Conservation (phyloP, 2,888 invertebrate genomes). For the Dione vanillae region DNA sequence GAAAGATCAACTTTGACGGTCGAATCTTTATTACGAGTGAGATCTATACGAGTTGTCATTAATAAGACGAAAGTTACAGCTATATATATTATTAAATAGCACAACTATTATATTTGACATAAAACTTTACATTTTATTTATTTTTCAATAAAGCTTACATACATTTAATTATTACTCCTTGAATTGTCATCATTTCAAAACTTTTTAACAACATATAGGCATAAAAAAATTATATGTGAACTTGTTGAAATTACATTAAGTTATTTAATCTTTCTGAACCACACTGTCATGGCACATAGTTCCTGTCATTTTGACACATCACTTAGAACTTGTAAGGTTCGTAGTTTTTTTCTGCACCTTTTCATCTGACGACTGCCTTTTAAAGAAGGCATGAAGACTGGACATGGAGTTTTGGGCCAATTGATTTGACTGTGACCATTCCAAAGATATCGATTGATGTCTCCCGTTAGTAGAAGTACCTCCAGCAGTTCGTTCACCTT, state of each 20-base stretch:
- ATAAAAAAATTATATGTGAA: slow-evolving; percentile 21
- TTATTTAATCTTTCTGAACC: slow-evolving; percentile 54
- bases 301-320: slow-evolving; percentile 56
- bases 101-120: background rate
- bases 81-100: background rate
- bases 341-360: slow-evolving; percentile 72
- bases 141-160: background rate
- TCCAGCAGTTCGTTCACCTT: slow-evolving; percentile 79
- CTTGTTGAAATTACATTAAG: slow-evolving; percentile 39
- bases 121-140: background rate
- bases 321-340: slow-evolving; percentile 59
- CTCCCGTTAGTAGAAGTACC: slow-evolving; percentile 77
- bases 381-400: slow-evolving; percentile 91
- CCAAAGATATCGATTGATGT: slow-evolving; percentile 90
- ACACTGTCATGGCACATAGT: slow-evolving; percentile 75
- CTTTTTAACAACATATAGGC: slow-evolving; percentile 12
- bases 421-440: slow-evolving; percentile 89
- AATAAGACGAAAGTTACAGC: background rate
- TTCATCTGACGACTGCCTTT: slow-evolving; percentile 84
- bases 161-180: background rate
- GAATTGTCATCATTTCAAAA: slow-evolving; percentile 20
- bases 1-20: slow-evolving; percentile 49
- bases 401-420: slow-evolving; percentile 91
- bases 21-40: slow-evolving; percentile 26
- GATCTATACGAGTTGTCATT: slow-evolving; percentile 25